These are phyloP conservation scores for Paralichthys olivaceus DNA, from an alignment of 2,113 vertebrate species.

Conservation along the genomic window DNA sequence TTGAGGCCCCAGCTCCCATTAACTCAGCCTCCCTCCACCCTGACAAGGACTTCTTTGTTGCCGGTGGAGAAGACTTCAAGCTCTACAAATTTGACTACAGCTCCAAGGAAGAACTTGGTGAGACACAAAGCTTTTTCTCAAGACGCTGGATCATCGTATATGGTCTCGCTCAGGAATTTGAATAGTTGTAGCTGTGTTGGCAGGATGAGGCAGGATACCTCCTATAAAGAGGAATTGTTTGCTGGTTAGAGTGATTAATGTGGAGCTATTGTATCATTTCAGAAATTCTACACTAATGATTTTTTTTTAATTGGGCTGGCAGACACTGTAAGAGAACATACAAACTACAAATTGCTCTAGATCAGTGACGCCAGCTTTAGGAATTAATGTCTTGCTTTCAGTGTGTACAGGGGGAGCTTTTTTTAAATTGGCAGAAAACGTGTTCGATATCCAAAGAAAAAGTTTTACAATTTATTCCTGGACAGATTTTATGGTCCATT, in stretches of 20 bases:
- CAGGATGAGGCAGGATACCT: not conserved
- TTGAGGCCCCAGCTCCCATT: conserved; percentile 94
- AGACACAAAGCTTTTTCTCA: conserved; percentile 40
- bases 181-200: not conserved
- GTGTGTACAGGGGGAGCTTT: no score
- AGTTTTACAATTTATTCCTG: no score
- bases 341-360: not conserved
- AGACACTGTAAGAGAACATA: not conserved
- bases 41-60: conserved; percentile 97
- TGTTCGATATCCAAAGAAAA: no score
- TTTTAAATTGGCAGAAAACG: no score
- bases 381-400: not conserved
- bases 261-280: not conserved
- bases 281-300: not conserved
- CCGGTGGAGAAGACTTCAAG: conserved; percentile 98
- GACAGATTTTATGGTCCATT: no score
- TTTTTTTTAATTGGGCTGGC: not conserved
- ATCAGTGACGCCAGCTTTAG: not conserved
- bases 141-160: not conserved
- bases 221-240: not conserved
- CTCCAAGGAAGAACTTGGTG: conserved; percentile 96
- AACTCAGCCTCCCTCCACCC: conserved; percentile 98
- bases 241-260: not conserved
- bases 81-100: conserved; percentile 99
- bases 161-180: not conserved